Conservation (phyloP, 2,113 vertebrate genomes). For the Gobiocypris rarus region DNA sequence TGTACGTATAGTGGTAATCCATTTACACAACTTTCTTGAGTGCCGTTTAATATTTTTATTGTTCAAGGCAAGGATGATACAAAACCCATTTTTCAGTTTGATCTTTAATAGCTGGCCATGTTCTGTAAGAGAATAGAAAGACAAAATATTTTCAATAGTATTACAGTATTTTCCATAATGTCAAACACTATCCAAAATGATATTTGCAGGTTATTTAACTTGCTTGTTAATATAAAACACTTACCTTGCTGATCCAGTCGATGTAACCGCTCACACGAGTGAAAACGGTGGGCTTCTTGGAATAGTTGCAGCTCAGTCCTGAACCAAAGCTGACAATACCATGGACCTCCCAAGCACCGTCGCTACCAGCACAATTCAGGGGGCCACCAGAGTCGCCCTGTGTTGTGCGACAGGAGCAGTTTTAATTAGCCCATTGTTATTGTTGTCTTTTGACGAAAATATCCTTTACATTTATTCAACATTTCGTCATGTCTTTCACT, state of each 20-base stretch:
- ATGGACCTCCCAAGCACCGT: conserved; percentile 79
- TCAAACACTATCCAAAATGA: too few relatives aligned
- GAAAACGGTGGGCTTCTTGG: conserved; percentile 87
- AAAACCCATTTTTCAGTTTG: background rate
- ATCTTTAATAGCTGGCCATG: conserved; percentile 48
- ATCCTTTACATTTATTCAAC: background rate
- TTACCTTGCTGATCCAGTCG: conserved; percentile 84
- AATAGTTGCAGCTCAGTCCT: conserved; percentile 74
- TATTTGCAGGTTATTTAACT: background rate
- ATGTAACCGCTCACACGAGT: conserved; percentile 84
- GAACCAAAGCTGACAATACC: conserved; percentile 93
- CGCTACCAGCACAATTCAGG: conserved; percentile 79
- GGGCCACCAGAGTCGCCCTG: conserved; percentile 93
- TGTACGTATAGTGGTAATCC: background rate
- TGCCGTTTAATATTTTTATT: conserved; percentile 34
- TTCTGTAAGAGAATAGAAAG: conserved; percentile 33
- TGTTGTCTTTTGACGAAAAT: background rate
- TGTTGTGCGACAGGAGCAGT: background rate
- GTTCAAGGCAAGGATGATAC: background rate
- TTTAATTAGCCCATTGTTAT: background rate
- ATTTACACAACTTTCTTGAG: background rate
- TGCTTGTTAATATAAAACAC: conserved; percentile 48
- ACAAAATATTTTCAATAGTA: background rate
- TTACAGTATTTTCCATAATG: background rate
- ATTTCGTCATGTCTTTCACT: background rate